Conservation (phyloP, 64 coral and sea anemone species). For the Acropora tenuis region DNA sequence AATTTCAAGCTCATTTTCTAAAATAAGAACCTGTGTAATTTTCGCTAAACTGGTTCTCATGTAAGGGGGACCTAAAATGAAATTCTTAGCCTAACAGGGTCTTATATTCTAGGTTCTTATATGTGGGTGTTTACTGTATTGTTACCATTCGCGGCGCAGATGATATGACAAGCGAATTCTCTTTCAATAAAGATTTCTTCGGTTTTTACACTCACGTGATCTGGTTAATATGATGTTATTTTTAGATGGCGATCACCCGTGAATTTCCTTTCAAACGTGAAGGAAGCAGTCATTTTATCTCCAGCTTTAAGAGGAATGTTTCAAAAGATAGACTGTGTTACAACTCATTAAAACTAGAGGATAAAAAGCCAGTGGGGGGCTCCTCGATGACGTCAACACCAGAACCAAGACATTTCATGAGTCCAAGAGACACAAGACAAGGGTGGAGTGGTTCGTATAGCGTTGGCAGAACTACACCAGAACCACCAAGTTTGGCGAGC, state of each 20-base stretch:
- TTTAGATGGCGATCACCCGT: background rate
- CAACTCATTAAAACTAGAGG: background rate
- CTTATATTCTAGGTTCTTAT: too few relatives aligned
- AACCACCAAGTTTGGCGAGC: background rate
- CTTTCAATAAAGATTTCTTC: too few relatives aligned
- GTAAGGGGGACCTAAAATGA: too few relatives aligned
- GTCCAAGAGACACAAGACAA: background rate
- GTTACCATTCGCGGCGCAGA: too few relatives aligned
- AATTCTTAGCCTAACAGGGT: too few relatives aligned
- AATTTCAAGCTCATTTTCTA: too few relatives aligned
- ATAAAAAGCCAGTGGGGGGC: constrained; percentile 2
- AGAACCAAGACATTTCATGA: background rate
- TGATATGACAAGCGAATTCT: too few relatives aligned
- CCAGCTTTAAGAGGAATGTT: background rate
- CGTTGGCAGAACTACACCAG: background rate
- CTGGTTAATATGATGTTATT: background rate
- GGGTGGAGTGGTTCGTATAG: too few relatives aligned
- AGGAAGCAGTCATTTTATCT: background rate
- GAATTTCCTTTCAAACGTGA: background rate
- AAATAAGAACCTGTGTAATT: too few relatives aligned
- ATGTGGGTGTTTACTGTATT: too few relatives aligned
- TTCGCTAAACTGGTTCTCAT: too few relatives aligned
- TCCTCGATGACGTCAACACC: constrained; percentile 26
- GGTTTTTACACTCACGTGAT: too few relatives aligned
- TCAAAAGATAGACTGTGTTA: background rate